Base-by-base conservation (phyloP, 2,797 vertebrate genomes). In the Helostoma temminkii region DNA sequence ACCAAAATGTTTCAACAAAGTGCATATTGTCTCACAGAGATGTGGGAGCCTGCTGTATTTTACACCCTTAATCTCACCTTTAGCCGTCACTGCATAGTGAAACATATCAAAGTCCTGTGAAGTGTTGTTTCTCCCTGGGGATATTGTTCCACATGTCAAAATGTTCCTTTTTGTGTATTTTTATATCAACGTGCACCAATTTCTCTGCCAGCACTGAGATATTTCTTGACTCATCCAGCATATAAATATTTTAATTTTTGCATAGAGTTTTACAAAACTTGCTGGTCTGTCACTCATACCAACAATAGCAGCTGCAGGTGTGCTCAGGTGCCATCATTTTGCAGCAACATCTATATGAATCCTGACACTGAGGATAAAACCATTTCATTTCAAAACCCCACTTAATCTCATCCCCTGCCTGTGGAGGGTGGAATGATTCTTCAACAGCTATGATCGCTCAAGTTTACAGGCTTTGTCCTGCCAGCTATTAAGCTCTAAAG, bases 1-100 rank as follows among this genome's bases (percentile, higher is more conserved):
- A 3, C 1, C 15, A 36, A 26, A 46, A 42, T 49, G 28, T 36
- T 28, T 60, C 43, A 60, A 15, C 22, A 50, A 1, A 34, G 53
- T 28, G 30, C 1, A 28, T 26, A 26, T 19, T 62, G 30, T 60
- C 57, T 50, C 45, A 10, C 43, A 41, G 39, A 55, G 57, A 68
- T 53, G 30, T 21, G 3, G 8, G n/a, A 65, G 41, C 32, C 41
- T 14, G 16, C 11, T 50, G 36, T 45, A 37, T 55, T 65, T 48
- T 16, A 60, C 47, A 69, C 11, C 42, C n/a, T 65, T 55, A 15
- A 52, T 68, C 34, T 62, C 45, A 55, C 22, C 25, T 64, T 56
- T 53, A 58, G 14, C 42, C 2, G 37, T 69, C 24, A 62, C 3
- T 25, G n/a, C 32, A 16, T 6, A 18, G 22, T 46, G 26, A 47